Conservation (phyloP, 2,888 invertebrate species). For the Chrysolina americana region DNA sequence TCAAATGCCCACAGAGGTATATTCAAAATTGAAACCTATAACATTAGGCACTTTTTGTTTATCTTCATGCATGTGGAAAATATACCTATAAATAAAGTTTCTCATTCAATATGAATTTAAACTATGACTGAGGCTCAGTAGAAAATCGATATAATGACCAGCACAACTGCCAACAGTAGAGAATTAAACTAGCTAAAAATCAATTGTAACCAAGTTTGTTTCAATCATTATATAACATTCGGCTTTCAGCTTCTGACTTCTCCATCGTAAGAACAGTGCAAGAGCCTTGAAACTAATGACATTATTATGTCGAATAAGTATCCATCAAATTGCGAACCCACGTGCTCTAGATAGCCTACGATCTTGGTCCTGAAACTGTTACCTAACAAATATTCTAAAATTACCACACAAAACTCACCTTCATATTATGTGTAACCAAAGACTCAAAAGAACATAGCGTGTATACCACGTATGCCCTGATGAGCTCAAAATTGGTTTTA, state of each 20-base stretch:
- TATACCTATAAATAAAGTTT: too few relatives aligned
- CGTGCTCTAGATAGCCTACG: not conserved
- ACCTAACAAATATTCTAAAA: constrained; percentile 19
- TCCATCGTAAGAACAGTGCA: not conserved
- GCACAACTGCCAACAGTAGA: constrained; percentile 33
- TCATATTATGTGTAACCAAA: constrained; percentile 92
- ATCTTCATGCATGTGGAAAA: too few relatives aligned
- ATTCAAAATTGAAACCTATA: too few relatives aligned
- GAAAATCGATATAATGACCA: constrained; percentile 39
- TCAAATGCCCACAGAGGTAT: too few relatives aligned
- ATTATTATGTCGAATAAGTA: constrained; percentile 16
- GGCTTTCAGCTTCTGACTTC: not conserved
- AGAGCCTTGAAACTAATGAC: constrained; percentile 7
- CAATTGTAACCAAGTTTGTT: constrained; percentile 17
- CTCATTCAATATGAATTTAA: not conserved
- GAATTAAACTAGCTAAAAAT: constrained; percentile 10
- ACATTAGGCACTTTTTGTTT: too few relatives aligned
- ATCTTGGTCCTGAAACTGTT: not conserved
- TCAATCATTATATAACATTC: constrained; percentile 23
- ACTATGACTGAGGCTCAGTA: not conserved
- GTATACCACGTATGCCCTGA: constrained; percentile 93
- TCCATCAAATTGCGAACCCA: not conserved
- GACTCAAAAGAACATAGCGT: constrained; percentile 89
- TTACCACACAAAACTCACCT: constrained; percentile 76
- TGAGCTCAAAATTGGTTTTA: constrained; percentile 93